Evolutionary conservation across 2,797 vertebrate species (phyloP), one percentile per base, ranked within the genome.

Genomic region (Crocodylus rhombifer): DNA sequence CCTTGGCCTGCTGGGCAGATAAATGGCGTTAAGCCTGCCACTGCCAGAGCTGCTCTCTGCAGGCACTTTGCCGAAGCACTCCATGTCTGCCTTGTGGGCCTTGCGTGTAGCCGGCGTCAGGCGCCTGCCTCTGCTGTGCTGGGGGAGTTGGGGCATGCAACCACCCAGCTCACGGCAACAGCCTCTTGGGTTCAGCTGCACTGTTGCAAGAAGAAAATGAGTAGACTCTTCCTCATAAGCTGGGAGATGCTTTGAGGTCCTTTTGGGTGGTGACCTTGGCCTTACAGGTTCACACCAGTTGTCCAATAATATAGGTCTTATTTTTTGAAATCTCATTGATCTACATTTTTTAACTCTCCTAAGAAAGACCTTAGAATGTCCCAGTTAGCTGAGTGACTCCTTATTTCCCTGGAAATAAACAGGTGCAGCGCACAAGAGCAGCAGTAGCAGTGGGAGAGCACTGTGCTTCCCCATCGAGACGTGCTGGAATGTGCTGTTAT

Each of bases 281-380:
- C 18, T 4, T 1, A 1, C 3, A 0, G 55, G 30, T 33, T 69
- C 20, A 33, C 30, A 79, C 65, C 26, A 1, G 0, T 25, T 14
- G 7, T 42, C 20, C 0, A 0, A 2, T 33, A 1, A 0, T 1
- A 11, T 23, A 60, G 25, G 7, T 56, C 63, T 77, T 56, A 0
- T 2, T 76, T 63, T 15, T 25, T 26, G 55, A 11, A 23, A 11
- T 7, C 75, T 74, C 0, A 0, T 17, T 0, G 4, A 1, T 21
- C 10, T 14, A n/a, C 7, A 3, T 1, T 33, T 91, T 65, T 58
- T 57, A 30, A 3, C 51, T 21, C 33, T 69, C 23, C 20, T 42
- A 71, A 5, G 9, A 74, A 30, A 23, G 26, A 9, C 74, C 42
- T 7, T 9, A 4, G 60, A 6, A 3, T 0, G 21, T n/a, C 84